phyloP scores from a whole-genome alignment of 2,797 vertebrate species.

The Leptodactylus fallax region DNA sequence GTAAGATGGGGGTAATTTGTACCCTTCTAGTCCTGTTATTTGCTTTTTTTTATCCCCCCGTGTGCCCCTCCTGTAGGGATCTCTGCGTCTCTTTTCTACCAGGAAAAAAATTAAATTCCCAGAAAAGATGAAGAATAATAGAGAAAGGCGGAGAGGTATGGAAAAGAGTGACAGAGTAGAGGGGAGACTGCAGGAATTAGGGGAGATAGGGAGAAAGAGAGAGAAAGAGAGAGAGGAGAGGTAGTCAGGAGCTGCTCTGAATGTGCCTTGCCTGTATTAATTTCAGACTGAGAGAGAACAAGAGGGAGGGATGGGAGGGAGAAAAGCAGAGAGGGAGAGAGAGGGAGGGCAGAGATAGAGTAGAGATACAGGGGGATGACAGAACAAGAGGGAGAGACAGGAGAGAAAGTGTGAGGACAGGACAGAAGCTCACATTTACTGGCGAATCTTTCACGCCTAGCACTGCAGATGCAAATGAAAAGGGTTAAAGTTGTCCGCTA shows the following conservation, averaged over 20 bases:
- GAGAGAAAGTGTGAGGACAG: constrained; percentile 39
- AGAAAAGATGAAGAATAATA: constrained; percentile 43
- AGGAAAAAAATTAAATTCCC: constrained; percentile 47
- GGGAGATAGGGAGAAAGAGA: constrained; percentile 47
- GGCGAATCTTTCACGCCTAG: constrained; percentile 13
- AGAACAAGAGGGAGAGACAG: constrained; percentile 50
- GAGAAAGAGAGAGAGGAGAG: constrained; percentile 49
- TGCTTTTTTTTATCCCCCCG: constrained; percentile 59
- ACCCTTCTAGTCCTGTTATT: constrained; percentile 65
- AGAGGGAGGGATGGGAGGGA: constrained; percentile 63
- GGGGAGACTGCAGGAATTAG: constrained; percentile 44
- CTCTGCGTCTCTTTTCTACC: constrained; percentile 60
- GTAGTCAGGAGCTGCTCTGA: constrained; percentile 54
- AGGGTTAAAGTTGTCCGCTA: constrained; percentile 25
- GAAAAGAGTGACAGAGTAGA: constrained; percentile 39
- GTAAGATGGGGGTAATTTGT: constrained; percentile 42
- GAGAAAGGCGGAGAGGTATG: constrained; percentile 42
- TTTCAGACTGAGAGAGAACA: constrained; percentile 72
- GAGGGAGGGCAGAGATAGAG: constrained; percentile 62
- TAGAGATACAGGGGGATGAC: constrained; percentile 64
- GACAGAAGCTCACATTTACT: constrained; percentile 49
- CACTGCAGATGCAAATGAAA: neutral
- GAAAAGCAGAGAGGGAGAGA: constrained; percentile 57
- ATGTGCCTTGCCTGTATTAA: constrained; percentile 67
- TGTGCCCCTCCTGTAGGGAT: constrained; percentile 69